phyloP scores from a whole-genome alignment of 2,797 vertebrate species.

The Phalanger gymnotis region DNA sequence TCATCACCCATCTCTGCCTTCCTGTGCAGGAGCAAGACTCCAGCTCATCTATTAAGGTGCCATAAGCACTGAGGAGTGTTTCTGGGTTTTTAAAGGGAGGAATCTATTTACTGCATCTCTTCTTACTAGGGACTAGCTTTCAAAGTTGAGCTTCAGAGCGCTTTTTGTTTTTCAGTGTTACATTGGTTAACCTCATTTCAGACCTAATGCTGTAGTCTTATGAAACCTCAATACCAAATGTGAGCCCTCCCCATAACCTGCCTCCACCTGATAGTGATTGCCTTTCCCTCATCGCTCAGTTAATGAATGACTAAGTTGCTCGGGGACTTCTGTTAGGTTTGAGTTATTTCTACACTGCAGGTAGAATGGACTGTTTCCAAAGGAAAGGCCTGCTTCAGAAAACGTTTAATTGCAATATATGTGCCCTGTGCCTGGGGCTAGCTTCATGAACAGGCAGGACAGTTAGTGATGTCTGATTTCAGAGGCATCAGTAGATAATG shows the following conservation, averaged over 20 bases:
- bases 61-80: not conserved
- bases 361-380: not conserved
- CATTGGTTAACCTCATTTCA: conserved; percentile 5
- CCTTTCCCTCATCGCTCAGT: not conserved
- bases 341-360: not conserved
- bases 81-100: not conserved
- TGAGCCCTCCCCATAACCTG: not conserved
- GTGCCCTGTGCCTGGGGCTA: not conserved
- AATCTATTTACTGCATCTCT: not conserved
- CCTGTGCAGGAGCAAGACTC: not conserved
- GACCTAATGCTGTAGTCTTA: conserved; percentile 9
- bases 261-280: not conserved
- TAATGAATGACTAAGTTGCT: conserved; percentile 1
- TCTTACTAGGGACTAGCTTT: not conserved
- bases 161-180: not conserved
- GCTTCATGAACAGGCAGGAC: not conserved
- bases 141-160: not conserved
- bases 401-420: not conserved
- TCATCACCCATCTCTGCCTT: not conserved
- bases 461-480: not conserved
- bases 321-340: not conserved
- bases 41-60: not conserved
- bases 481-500: not conserved
- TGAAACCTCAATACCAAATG: not conserved
- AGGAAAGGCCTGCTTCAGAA: not conserved